Evolutionary conservation across 2,797 vertebrate genomes (phyloP).

Genomic region (Poecilia gillii): DNA sequence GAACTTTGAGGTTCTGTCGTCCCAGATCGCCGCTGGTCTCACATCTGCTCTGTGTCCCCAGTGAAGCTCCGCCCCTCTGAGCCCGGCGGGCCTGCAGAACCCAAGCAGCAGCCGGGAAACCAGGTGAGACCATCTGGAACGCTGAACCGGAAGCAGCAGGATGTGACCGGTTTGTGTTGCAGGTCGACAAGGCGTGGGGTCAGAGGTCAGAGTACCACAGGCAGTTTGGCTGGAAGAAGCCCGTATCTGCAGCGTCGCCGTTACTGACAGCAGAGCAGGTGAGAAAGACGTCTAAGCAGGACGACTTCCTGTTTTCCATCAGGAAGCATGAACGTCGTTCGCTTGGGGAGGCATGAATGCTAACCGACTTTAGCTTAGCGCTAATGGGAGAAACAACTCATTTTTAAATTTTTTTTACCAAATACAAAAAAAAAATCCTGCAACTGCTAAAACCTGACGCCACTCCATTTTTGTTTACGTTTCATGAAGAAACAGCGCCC

Average conservation of each 20-base stretch:
- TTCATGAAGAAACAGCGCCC: too few relatives aligned
- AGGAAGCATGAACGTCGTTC: neutral
- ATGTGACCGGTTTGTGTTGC: neutral
- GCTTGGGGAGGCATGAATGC: neutral
- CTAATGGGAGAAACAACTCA: too few relatives aligned
- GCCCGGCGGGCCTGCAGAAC: slow-evolving; percentile 12
- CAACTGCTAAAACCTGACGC: neutral
- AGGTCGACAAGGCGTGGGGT: slow-evolving; percentile 31
- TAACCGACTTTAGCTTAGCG: neutral
- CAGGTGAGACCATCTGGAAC: slow-evolving; percentile 36
- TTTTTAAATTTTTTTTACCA: too few relatives aligned
- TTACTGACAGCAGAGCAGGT: slow-evolving; percentile 67
- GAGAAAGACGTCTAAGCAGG: neutral
- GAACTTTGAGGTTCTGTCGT: neutral
- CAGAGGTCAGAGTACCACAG: slow-evolving; percentile 58
- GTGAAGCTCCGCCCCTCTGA: slow-evolving; percentile 35
- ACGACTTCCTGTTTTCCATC: neutral
- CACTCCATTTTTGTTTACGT: neutral
- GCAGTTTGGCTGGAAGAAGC: slow-evolving; percentile 60
- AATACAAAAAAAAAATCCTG: neutral
- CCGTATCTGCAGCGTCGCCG: slow-evolving; percentile 43
- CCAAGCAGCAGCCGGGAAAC: slow-evolving; percentile 16
- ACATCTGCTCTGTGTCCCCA: slow-evolving; percentile 26
- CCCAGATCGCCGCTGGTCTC: neutral
- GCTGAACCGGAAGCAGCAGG: neutral